Conservation (phyloP, 2,797 vertebrate species). For the Glyptemys insculpta region DNA sequence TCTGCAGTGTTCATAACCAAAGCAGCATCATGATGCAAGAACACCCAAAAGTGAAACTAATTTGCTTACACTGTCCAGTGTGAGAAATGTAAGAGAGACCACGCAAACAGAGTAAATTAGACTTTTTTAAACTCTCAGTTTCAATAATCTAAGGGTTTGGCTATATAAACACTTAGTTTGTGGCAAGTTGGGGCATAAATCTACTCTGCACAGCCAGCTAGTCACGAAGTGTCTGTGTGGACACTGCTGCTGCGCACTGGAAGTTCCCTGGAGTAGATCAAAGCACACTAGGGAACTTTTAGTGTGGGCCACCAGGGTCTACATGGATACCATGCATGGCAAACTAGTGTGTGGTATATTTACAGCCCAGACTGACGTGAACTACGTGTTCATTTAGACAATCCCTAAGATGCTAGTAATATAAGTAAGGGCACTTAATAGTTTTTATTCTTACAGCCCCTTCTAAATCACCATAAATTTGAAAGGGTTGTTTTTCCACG, state of each 20-base stretch:
- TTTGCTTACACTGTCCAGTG: not conserved
- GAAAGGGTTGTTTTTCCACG: not conserved
- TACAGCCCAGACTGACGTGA: not conserved
- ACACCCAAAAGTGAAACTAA: not conserved
- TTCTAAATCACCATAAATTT: not conserved
- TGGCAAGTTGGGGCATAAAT: not conserved
- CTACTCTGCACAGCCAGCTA: no score
- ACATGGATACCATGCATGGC: not conserved
- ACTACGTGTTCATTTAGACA: not conserved
- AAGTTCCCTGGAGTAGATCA: not conserved
- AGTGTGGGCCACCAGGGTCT: not conserved
- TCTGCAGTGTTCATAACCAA: not conserved
- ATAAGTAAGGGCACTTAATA: not conserved
- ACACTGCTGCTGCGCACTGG: not conserved
- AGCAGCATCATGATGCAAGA: not conserved
- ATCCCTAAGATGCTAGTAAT: not conserved
- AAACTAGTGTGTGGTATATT: not conserved
- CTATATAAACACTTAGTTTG: not conserved
- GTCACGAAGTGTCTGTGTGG: no score
- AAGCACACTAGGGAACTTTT: not conserved
- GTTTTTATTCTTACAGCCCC: no score
- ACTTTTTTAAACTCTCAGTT: not conserved
- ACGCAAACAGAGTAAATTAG: not conserved
- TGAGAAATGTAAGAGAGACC: not conserved
- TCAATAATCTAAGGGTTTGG: not conserved